Conservation (phyloP, 2,797 vertebrate genomes). For the Trachurus trachurus region DNA sequence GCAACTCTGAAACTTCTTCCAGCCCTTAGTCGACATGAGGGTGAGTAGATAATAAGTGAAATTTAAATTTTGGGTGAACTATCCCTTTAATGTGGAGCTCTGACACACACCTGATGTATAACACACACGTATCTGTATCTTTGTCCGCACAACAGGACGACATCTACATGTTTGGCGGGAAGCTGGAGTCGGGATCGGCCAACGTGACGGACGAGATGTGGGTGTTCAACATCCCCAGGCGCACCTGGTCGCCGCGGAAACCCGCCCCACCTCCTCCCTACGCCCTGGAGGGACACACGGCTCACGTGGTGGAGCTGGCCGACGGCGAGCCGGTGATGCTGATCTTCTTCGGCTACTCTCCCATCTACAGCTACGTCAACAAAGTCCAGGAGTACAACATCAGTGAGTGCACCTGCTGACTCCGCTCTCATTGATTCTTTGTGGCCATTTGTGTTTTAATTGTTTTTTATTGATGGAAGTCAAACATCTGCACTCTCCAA, state of each 20-base stretch:
- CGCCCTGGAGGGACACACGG: constrained; percentile 91
- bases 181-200: constrained; percentile 87
- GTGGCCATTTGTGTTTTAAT: constrained; percentile 17
- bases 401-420: constrained; percentile 84
- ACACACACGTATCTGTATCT: background rate
- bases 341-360: constrained; percentile 92
- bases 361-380: constrained; percentile 92
- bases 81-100: background rate
- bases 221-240: constrained; percentile 90
- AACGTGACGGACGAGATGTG: constrained; percentile 93
- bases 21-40: no score
- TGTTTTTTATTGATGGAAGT: constrained; percentile 28
- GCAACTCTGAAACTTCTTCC: no score
- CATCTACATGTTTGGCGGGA: constrained; percentile 96
- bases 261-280: constrained; percentile 87
- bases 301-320: constrained; percentile 89
- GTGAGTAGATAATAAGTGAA: no score
- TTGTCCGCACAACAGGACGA: constrained; percentile 83
- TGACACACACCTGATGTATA: no score
- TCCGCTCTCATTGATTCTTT: background rate
- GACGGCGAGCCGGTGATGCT: constrained; percentile 91
- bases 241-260: constrained; percentile 86
- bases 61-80: no score
- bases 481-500: background rate
- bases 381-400: constrained; percentile 93